Percentiles rank a stretch among this genome's conserved stretches.
Evolutionary conservation across 2,797 vertebrate species (phyloP).

Genomic region (Peromyscus eremicus): DNA sequence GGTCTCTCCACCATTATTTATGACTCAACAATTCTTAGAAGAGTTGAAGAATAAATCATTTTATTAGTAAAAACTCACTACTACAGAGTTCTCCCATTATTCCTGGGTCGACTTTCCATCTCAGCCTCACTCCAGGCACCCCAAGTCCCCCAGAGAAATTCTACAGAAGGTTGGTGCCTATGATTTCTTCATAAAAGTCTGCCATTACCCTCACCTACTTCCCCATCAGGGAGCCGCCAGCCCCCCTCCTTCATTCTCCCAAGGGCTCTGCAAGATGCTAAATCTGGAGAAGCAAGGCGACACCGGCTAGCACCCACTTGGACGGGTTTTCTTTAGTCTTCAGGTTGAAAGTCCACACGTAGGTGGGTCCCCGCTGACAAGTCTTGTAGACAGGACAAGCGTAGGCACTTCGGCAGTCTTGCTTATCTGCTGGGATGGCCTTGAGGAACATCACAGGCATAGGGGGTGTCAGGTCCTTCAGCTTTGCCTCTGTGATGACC

Average conservation of each 20-base stretch:
- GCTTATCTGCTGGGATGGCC: conserved; percentile 93
- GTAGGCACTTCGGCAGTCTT: conserved; percentile 91
- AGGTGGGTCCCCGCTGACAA: conserved; percentile 94
- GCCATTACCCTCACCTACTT: background rate
- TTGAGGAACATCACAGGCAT: conserved; percentile 96
- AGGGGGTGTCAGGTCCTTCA: conserved; percentile 94
- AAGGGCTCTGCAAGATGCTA: conserved; percentile 78
- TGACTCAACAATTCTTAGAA: background rate
- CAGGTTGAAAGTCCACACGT: conserved; percentile 96
- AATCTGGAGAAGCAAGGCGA: conserved; percentile 94
- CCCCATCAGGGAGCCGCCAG: fast-evolving
- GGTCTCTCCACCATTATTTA: background rate
- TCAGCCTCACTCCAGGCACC: background rate
- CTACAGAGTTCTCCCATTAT: background rate
- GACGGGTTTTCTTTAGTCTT: conserved; percentile 95
- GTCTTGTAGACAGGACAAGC: conserved; percentile 96
- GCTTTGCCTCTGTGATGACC: conserved; percentile 92
- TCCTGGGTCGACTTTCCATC: background rate
- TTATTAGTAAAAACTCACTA: conserved; percentile 77
- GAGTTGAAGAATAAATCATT: conserved; percentile 51
- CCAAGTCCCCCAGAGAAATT: background rate
- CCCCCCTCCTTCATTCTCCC: background rate
- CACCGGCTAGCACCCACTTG: conserved; percentile 96
- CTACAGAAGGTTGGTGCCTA: background rate
- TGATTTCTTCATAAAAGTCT: background rate